These are phyloP conservation scores for Orussus abietinus DNA, from an alignment of 1,140 invertebrate genomes.

Conservation along the genomic window DNA sequence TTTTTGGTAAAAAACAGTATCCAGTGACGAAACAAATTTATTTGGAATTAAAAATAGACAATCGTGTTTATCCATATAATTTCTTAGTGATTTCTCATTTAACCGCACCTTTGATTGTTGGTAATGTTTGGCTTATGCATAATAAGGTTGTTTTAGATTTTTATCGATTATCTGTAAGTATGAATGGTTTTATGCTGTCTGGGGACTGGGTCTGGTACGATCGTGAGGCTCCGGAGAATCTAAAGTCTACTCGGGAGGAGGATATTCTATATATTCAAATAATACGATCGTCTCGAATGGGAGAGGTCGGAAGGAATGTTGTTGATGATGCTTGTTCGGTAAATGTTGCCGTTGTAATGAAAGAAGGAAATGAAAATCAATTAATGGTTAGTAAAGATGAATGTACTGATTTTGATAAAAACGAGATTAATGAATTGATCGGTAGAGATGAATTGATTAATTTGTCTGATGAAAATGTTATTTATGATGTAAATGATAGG, in stretches of 20 bases:
- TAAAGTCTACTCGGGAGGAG: constrained; percentile 1
- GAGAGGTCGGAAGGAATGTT: neutral
- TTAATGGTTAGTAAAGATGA: neutral
- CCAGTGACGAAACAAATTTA: constrained; percentile 11
- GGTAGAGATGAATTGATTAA: too few species aligned
- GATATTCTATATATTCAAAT: neutral
- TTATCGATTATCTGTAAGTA: constrained; percentile 1
- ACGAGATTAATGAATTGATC: too few species aligned
- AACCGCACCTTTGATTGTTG: constrained; percentile 10
- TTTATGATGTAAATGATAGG: too few species aligned
- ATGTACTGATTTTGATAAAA: neutral
- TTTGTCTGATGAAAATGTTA: too few species aligned
- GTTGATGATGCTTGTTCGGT: neutral
- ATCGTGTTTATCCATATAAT: neutral
- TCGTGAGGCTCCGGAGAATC: constrained; percentile 2
- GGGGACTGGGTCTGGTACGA: constrained; percentile 5
- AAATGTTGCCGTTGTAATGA: neutral
- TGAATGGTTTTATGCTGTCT: neutral
- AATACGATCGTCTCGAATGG: neutral
- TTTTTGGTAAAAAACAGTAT: constrained; percentile 8
- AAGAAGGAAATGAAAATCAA: neutral
- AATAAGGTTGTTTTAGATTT: constrained; percentile 10
- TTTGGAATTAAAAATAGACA: constrained; percentile 6
- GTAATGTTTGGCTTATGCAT: constrained; percentile 12
- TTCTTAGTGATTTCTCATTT: constrained; percentile 13